Evolutionary conservation across 1,140 invertebrate species (phyloP).

Genomic region (Akabosia matsudoensis): DNA sequence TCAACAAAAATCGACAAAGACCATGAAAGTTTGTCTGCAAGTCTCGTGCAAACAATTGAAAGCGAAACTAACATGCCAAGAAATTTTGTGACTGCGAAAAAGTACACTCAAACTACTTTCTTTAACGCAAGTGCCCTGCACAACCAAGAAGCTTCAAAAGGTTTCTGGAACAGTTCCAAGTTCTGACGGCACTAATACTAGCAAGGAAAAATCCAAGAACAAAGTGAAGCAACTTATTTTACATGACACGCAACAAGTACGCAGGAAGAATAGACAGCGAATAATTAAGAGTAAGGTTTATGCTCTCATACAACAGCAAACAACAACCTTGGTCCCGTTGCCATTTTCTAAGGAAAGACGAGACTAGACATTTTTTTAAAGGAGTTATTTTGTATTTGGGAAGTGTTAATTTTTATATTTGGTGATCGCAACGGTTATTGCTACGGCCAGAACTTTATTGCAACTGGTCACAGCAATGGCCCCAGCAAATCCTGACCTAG

Average conservation of each 20-base stretch:
- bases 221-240: constrained; percentile 14
- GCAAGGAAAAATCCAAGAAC: background rate
- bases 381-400: no score
- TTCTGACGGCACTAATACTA: background rate
- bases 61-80: no score
- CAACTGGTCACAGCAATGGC: no score
- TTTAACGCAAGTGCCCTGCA: constrained; percentile 3
- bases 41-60: no score
- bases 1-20: no score
- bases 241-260: background rate
- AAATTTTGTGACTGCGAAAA: constrained; percentile 11
- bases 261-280: constrained; percentile 3
- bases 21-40: no score
- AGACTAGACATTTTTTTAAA: background rate
- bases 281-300: background rate
- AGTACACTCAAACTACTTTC: background rate
- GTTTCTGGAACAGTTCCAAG: background rate
- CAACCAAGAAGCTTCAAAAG: background rate
- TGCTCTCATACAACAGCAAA: background rate
- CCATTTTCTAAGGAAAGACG: background rate
- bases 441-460: no score
- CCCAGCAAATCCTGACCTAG: no score
- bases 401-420: no score
- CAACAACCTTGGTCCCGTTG: background rate
- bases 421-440: no score